phyloP scores from a whole-genome alignment of 2,113 vertebrate species.

The Gopherus evgoodei region DNA sequence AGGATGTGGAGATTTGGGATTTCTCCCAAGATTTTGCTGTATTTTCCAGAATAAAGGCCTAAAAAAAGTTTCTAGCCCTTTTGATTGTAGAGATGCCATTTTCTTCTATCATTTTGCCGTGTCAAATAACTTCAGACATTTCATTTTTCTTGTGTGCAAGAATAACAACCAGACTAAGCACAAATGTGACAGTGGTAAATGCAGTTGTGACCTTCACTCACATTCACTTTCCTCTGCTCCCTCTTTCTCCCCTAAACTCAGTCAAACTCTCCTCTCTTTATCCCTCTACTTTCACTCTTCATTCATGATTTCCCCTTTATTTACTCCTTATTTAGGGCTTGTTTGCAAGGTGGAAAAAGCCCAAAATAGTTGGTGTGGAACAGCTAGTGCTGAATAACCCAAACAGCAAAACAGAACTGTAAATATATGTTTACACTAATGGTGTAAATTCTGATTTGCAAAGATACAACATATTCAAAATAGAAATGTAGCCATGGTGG shows the following conservation, averaged over 20 bases:
- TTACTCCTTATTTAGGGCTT: not conserved
- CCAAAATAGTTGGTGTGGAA: not conserved
- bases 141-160: not conserved
- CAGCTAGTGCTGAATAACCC: not conserved
- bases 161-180: not conserved
- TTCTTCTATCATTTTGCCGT: not conserved
- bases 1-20: not conserved
- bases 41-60: not conserved
- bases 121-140: not conserved
- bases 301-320: not conserved
- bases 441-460: not conserved
- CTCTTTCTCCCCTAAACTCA: not conserved
- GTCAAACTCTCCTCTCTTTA: not conserved
- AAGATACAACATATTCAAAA: not conserved
- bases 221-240: not conserved
- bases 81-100: not conserved
- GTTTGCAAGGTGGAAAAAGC: not conserved
- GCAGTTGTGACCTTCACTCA: not conserved
- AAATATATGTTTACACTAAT: not conserved
- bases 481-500: not conserved
- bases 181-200: not conserved
- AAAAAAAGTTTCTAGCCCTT: not conserved
- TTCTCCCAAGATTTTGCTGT: not conserved
- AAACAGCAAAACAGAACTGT: not conserved
- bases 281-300: not conserved